Base-by-base conservation (phyloP, 2,888 invertebrate species). In the Drosophila hamatofila region DNA sequence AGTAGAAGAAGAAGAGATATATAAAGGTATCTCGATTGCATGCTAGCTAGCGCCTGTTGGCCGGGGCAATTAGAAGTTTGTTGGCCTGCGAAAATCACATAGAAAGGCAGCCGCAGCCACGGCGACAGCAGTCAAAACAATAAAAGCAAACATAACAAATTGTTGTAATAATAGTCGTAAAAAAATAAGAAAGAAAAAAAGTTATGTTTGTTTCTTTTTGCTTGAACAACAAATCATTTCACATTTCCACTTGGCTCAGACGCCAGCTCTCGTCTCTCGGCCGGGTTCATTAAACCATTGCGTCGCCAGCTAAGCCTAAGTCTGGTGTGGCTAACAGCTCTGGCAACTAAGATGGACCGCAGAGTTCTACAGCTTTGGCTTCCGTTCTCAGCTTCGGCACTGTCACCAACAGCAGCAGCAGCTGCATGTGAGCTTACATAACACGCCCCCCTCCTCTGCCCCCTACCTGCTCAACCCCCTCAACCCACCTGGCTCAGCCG, bases 251-350 rank as follows among this genome's bases (percentile, higher is more conserved):
- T 46, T 39, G 48, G 41, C 52, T 33, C 37, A 18, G 60, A 33
- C 39, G 42, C 14, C 25, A 56, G 23, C 48, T 37, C 35, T 37
- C 16, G 56, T 21, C 46, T 37, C 48, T 35, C 35, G 23, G 27
- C 18, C 66, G 79, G 83, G 91, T 91, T 91, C 91, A 90, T 90
- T 91, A 91, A 91, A 91, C 91, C 83, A 59, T 74, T 78, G 75
- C 66, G 60, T 74, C 79, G 75, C 66, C 66, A 66, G 51, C 70
- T 68, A 67, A 74, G 81, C 66, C 69, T n/a, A n/a, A n/a, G 48
- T 62, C 44, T 62, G 75, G 71, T 83, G 80, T 80, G 74, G 75
- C 84, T 73, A 87, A 77, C 35, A 35, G 35, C 52, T 37, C 18
- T 12, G 1, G 12, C 23, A 65, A 71, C 69, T 55, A 46, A 68